phyloP scores from a whole-genome alignment of 2,113 vertebrate genomes.

The Embiotoca jacksoni region DNA sequence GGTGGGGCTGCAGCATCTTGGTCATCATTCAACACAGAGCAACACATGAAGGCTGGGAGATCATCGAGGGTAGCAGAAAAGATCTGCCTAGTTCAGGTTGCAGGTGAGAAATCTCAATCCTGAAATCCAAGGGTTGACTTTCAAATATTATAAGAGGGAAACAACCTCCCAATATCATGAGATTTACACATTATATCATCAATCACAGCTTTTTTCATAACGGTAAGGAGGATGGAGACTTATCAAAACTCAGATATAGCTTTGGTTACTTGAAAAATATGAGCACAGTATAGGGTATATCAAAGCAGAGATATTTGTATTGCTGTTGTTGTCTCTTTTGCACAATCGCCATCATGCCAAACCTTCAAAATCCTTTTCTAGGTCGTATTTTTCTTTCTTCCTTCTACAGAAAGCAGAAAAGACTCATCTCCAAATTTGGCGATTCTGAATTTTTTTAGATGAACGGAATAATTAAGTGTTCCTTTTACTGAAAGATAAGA shows the following conservation, averaged over 20 bases:
- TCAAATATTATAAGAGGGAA: not conserved
- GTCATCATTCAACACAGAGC: constrained; percentile 30
- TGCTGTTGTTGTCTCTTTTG: too few species aligned
- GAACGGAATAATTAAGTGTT: too few species aligned
- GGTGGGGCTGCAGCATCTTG: constrained; percentile 71
- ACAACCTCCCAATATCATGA: not conserved
- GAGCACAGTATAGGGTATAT: not conserved
- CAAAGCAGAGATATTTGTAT: too few species aligned
- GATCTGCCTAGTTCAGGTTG: not conserved
- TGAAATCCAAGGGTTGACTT: not conserved
- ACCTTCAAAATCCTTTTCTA: not conserved
- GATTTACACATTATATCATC: not conserved
- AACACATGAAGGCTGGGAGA: not conserved
- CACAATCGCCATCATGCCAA: too few species aligned
- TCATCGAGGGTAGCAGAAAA: not conserved
- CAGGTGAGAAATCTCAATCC: not conserved
- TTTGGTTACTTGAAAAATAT: not conserved
- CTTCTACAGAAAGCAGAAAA: too few species aligned
- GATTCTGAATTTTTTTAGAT: too few species aligned
- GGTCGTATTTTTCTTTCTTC: not conserved
- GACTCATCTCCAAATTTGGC: too few species aligned
- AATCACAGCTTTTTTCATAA: not conserved
- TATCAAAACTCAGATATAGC: not conserved
- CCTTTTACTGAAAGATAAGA: not conserved
- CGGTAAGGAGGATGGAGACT: not conserved